These are phyloP conservation scores for Meliscaeva auricollis DNA, from an alignment of 2,888 invertebrate genomes.

Conservation along the genomic window DNA sequence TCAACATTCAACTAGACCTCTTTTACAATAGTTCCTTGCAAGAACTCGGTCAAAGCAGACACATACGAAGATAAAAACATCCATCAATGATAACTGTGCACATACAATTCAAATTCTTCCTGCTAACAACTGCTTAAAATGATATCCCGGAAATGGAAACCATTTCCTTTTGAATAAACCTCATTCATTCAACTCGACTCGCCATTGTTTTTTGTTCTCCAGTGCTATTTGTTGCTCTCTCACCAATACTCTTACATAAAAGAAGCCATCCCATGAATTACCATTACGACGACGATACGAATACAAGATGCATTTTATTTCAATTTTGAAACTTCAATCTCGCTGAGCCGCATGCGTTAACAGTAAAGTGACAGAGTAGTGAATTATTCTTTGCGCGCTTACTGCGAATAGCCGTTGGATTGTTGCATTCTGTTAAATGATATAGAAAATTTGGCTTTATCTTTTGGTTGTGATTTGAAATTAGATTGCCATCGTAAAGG, in stretches of 20 bases:
- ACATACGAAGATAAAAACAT: no score
- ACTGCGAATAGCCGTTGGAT: conserved; percentile 21
- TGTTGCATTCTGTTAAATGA: conserved; percentile 48
- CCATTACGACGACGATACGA: conserved; percentile 4
- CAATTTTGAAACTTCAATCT: conserved; percentile 2
- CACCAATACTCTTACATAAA: conserved; percentile 2
- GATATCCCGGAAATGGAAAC: conserved; percentile 41
- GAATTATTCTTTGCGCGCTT: conserved; percentile 52
- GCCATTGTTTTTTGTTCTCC: conserved; percentile 11
- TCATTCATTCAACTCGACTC: conserved; percentile 15
- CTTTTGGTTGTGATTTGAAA: not conserved
- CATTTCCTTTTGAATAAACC: conserved; percentile 48
- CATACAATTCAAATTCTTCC: conserved; percentile 34
- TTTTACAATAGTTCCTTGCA: not conserved
- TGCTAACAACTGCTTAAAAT: conserved; percentile 34
- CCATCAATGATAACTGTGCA: not conserved
- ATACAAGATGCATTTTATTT: conserved; percentile 45
- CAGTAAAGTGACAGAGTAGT: conserved; percentile 44
- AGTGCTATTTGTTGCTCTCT: conserved; percentile 38
- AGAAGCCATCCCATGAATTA: not conserved
- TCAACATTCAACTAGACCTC: conserved; percentile 36
- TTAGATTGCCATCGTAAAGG: conserved; percentile 20
- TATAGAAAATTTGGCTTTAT: conserved; percentile 39
- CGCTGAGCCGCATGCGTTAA: conserved; percentile 57
- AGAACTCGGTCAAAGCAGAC: not conserved